A percentile compares a stretch with the other conserved stretches of the same genome.
Evolutionary conservation across 1,140 invertebrate genomes (phyloP).

Genomic region (Portunus trituberculatus): DNA sequence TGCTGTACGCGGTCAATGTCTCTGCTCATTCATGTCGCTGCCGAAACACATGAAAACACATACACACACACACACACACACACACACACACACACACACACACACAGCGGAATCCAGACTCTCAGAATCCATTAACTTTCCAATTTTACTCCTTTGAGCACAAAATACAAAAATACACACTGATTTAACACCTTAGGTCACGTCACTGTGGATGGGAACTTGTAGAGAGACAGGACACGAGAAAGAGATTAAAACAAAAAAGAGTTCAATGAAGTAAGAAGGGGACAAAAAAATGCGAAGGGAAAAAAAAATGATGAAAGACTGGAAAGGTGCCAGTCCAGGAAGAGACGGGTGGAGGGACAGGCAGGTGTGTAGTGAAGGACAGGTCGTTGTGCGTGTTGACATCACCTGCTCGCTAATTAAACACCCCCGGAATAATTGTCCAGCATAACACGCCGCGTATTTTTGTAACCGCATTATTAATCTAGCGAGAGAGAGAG

Average conservation of each 20-base stretch:
- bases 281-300: background rate
- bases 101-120: no score
- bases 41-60: no score
- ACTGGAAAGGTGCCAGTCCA: background rate
- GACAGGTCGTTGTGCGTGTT: background rate
- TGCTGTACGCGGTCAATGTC: no score
- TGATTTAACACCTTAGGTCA: no score
- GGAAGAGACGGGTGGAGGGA: background rate
- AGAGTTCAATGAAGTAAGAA: background rate
- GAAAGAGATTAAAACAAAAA: background rate
- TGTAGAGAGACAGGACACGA: background rate
- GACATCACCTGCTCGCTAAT: conserved; percentile 8
- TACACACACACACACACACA: no score
- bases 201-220: no score
- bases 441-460: background rate
- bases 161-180: no score
- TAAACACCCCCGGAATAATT: background rate
- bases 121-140: no score
- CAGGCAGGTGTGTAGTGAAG: background rate
- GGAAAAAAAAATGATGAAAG: background rate
- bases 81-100: no score
- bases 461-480: conserved; percentile 24
- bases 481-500: background rate
- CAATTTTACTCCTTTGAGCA: no score
- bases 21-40: no score